phyloP scores from a whole-genome alignment of 2,888 invertebrate genomes.

The Pyrgus malvae region DNA sequence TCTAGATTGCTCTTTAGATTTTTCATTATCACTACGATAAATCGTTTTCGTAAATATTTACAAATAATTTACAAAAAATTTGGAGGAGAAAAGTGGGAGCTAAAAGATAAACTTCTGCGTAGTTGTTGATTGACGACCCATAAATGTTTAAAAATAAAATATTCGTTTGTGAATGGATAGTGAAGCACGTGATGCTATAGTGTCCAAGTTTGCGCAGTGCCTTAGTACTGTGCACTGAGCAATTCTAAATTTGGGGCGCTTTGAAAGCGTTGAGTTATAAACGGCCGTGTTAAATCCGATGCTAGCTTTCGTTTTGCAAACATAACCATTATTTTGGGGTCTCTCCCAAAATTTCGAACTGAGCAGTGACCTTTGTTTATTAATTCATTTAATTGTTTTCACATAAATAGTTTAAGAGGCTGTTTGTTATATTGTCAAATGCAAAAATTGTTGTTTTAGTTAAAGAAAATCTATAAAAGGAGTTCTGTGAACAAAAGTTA shows the following conservation, averaged over 20 bases:
- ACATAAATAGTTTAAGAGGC: slow-evolving; percentile 8
- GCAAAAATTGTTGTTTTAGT: background rate
- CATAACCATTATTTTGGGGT: slow-evolving; percentile 25
- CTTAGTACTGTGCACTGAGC: slow-evolving; percentile 41
- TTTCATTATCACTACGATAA: no score
- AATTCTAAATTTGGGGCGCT: slow-evolving; percentile 53
- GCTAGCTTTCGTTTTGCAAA: slow-evolving; percentile 27
- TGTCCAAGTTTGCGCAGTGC: slow-evolving; percentile 4
- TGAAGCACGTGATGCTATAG: no score
- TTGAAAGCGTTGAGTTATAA: slow-evolving; percentile 48
- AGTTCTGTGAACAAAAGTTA: no score
- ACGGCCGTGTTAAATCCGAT: slow-evolving; percentile 26
- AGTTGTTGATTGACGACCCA: no score
- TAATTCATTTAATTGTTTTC: slow-evolving; percentile 21
- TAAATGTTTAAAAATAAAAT: no score
- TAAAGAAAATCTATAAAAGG: no score
- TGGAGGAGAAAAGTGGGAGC: no score
- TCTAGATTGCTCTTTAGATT: no score
- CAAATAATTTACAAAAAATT: no score
- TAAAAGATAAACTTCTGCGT: no score
- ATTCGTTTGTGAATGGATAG: no score
- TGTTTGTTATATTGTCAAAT: slow-evolving; percentile 7
- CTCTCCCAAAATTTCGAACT: slow-evolving; percentile 20
- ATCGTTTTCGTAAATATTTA: no score
- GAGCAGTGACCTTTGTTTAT: slow-evolving; percentile 15